Percentiles rank a stretch among this genome's conserved stretches.
Conservation (phyloP, 2,113 vertebrate genomes). For the Chionis minor region DNA sequence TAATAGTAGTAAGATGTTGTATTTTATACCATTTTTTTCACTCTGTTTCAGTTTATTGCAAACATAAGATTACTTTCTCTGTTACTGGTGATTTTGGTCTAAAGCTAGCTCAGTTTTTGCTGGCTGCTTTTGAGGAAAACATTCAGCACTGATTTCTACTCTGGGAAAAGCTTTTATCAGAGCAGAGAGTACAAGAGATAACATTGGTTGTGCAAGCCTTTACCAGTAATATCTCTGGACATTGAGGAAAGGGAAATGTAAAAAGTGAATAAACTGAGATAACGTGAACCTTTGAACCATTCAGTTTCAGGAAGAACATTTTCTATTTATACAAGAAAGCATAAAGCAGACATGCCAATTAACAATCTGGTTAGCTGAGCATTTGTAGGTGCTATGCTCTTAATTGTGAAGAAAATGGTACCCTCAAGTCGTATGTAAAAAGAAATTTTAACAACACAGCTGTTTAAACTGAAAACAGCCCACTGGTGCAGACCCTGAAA, state of each 20-base stretch:
- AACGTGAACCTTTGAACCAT: conserved; percentile 1
- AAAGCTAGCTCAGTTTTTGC: background rate
- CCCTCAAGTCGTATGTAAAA: conserved; percentile 29
- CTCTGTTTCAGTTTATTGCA: background rate
- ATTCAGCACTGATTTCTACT: background rate
- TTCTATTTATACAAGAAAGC: background rate
- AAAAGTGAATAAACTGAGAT: background rate
- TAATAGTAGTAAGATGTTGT: background rate
- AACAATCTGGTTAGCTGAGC: conserved; percentile 52
- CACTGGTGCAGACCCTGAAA: background rate
- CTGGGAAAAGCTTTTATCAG: background rate
- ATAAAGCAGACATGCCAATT: conserved; percentile 29
- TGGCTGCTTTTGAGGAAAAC: background rate
- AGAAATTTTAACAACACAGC: conserved; percentile 16
- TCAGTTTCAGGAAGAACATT: background rate
- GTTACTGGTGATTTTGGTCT: background rate
- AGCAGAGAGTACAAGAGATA: background rate
- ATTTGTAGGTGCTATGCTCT: conserved; percentile 18
- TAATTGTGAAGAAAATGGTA: conserved; percentile 38
- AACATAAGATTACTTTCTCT: background rate
- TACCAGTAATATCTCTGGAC: background rate
- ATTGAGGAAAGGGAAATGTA: background rate
- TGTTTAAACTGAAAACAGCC: conserved; percentile 20
- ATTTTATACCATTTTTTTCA: background rate
- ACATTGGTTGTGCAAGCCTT: background rate